Evolutionary conservation across 2,888 invertebrate genomes (phyloP).

Genomic region (Cheilosia urbana): DNA sequence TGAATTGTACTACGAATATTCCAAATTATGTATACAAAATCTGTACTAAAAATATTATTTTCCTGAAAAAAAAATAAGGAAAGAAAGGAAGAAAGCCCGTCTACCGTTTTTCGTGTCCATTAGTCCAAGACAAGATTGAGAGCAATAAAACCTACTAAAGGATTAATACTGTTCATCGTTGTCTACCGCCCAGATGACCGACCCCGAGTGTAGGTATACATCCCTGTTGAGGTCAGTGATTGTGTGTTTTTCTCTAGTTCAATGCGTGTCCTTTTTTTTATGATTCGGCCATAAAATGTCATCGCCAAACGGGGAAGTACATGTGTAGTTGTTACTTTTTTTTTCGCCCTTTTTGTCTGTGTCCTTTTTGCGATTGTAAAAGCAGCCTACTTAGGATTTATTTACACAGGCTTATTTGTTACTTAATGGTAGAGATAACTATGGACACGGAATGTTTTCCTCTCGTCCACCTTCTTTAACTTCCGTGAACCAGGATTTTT

Average conservation of each 20-base stretch:
- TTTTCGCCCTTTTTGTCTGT: constrained; percentile 16
- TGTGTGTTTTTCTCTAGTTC: constrained; percentile 62
- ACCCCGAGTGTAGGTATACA: constrained; percentile 2
- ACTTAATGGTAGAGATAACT: constrained; percentile 47
- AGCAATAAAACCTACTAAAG: constrained; percentile 50
- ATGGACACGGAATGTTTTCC: background rate
- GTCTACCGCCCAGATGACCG: constrained; percentile 24
- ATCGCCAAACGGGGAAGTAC: constrained; percentile 3
- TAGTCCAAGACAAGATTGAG: background rate
- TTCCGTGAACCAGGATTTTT: constrained; percentile 19
- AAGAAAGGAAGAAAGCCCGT: background rate
- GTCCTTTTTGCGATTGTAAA: constrained; percentile 47
- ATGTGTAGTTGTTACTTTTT: constrained; percentile 18
- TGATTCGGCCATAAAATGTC: constrained; percentile 57
- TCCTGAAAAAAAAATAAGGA: background rate
- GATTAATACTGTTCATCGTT: constrained; percentile 36
- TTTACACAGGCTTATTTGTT: constrained; percentile 69
- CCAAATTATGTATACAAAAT: constrained; percentile 9
- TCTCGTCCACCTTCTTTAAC: background rate
- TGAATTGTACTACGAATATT: background rate
- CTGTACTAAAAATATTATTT: constrained; percentile 1
- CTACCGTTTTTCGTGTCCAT: constrained; percentile 1
- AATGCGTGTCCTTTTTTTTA: constrained; percentile 60
- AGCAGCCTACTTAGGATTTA: constrained; percentile 59
- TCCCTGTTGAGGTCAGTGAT: constrained; percentile 66